Evolutionary conservation across 2,113 vertebrate genomes (phyloP), one percentile per base, ranked within the genome.

Genomic region (Oncorhynchus keta): DNA sequence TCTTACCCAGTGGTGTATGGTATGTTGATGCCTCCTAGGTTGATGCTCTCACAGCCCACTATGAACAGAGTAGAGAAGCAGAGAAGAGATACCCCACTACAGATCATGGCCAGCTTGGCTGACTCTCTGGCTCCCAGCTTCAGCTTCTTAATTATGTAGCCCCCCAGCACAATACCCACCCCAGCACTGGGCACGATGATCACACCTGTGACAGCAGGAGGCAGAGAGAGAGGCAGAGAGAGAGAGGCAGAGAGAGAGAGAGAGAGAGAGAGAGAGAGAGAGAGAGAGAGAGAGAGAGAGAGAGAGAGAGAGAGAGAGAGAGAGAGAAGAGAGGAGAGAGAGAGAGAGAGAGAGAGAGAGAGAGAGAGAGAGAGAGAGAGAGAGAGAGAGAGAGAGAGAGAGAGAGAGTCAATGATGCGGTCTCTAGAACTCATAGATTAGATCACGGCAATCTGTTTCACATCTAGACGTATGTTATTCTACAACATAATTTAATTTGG

Each of bases 51-150:
- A 67, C 97, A 99, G 89, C 98, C 98, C 80, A 99, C 97, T 66
- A 99, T 99, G 89, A 99, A 99, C 35, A 99, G 95, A 0, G 98
- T 99, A 75, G 98, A 99, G 86, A 99, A 99, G 86, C 97, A 99
- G 74, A 99, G 92, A 80, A 99, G 90, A 59, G 98, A 99, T 22
- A 99, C 97, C 0, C 97, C 98, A 32, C 97, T 97, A 94, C 97
- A 99, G 93, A 99, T 99, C 98, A 99, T 99, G 3, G 98, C 98
- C 84, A 99, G 88, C 86, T 99, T 99, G 26, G 98, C 98, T 0
- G 98, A 99, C 89, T 99, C 98, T 71, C 97, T 94, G 0, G 97
- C 97, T 5, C 98, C 95, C 0, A 99, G 96, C 90, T 98, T 99
- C 85, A 99, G 90, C 70, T 99, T 99, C 93, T 99, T 99, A 81